Evolutionary conservation across 2,797 vertebrate species (phyloP), one percentile per base, ranked within the genome.

Genomic region (Falco novaeseelandiae): DNA sequence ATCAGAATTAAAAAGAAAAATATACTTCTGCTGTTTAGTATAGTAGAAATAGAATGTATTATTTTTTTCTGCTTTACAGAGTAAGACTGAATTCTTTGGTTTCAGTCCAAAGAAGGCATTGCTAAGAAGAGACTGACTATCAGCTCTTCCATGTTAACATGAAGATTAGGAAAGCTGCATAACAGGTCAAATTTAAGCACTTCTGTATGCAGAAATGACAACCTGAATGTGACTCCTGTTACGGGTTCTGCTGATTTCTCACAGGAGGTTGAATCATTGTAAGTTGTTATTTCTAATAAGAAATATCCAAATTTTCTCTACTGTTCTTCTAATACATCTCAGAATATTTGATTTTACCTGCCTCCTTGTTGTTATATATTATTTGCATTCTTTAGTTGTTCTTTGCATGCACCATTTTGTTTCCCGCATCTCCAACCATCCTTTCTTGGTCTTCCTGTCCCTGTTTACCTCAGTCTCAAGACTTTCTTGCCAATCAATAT

Each of bases 171-270:
- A 63, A 62, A 62, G 14, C 58, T 73, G 58, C 58, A 30, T 27
- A 54, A 70, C 17, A 84, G 34, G 26, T 86, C 30, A 87, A 19
- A 66, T 89, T 94, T 95, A 67, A 91, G 89, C 36, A 78, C 36
- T 63, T 88, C 32, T 78, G 4, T 69, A 57, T 38, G 42, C 38
- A 61, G 54, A 77, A 91, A 62, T 78, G 46, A 76, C 71, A 87
- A 82, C 27, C 32, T 81, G 78, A 92, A 84, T 83, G 12, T 26
- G 51, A 83, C 52, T 97, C 58, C 18, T 52, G 25, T 70, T 88
- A 49, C 8, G 20, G 38, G 83, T 94, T 95, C 67, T 83, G 71
- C 38, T 84, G 83, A 79, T 88, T 93, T 95, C 40, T 91, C 52
- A 83, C 27, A 94, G 65, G 3, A 66, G 46, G 14, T 21, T 81